Percentiles rank a stretch among this genome's conserved stretches.
These are phyloP conservation scores for Paedocypris micromegethes DNA, from an alignment of 2,797 vertebrate genomes.

Conservation along the genomic window DNA sequence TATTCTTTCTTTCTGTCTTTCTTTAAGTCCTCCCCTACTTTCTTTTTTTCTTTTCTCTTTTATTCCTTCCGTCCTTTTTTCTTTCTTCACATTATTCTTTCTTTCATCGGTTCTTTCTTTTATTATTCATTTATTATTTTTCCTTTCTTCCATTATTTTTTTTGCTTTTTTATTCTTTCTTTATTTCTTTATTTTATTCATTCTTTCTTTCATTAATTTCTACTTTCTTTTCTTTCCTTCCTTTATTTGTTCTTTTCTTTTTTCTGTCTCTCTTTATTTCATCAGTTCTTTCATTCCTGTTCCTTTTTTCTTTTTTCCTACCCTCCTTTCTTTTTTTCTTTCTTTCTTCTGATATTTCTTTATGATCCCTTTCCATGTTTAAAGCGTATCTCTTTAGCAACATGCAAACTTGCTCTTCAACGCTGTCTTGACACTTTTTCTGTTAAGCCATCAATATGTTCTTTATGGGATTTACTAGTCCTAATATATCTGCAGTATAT, in stretches of 20 bases:
- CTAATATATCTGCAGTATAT: conserved; percentile 1
- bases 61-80: conserved; percentile 38
- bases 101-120: not conserved
- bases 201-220: not conserved
- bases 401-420: not conserved
- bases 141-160: not conserved
- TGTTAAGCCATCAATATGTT: conserved; percentile 3
- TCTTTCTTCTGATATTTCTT: too few relatives aligned
- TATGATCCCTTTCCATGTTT: too few relatives aligned
- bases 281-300: not conserved
- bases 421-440: too few relatives aligned
- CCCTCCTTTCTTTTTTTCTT: too few relatives aligned
- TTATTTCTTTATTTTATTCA: not conserved
- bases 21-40: too few relatives aligned
- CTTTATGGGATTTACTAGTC: not conserved
- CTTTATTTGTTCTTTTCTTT: not conserved
- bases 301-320: not conserved
- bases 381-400: not conserved
- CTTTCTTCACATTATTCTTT: not conserved
- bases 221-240: conserved; percentile 1
- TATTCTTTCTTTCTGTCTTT: too few relatives aligned
- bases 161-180: not conserved
- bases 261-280: not conserved
- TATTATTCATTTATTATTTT: not conserved
- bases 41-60: too few relatives aligned